Base-by-base conservation (phyloP, 2,888 invertebrate genomes). In the Calliphora vomitoria region DNA sequence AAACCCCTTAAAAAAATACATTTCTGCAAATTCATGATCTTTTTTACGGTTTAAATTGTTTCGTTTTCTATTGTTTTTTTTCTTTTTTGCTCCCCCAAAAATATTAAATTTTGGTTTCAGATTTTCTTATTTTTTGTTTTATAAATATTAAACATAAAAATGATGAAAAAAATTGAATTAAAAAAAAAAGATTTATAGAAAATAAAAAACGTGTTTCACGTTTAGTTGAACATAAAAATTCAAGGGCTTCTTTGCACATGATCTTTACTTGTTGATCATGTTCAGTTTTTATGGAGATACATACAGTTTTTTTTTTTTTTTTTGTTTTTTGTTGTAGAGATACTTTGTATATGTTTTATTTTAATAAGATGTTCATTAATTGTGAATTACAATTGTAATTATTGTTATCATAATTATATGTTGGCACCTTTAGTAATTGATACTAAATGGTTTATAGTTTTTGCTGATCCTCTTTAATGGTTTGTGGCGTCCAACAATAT, bases 221-320 rank as follows among this genome's bases (percentile, higher is more conserved):
- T 84, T 87, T 84, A 53, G 47, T 53, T 83, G 38, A 83, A 71
- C 50, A 83, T 72, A 66, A n/a, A 78, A 84, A 81, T 87, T 87
- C 87, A 87, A 87, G 87, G 87, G 87, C 83, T 87, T 64, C 58
- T 64, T 50, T 74, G 75, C 71, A 60, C 86, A 83, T 83, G 79
- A 83, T 80, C 50, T 50, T 41, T 41, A 10, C 8, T 55, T 44
- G 44, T 13, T 44, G 44, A n/a, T 6, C 38, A 35, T 44, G 47
- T 50, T 69, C 4, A 20, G 25, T 71, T 82, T 69, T 66, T 69
- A 4, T 18, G 3, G 8, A 80, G 44, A n/a, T n/a, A n/a, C n/a
- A n/a, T n/a, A n/a, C n/a, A 8, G 35, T 69, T 68, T 66, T 44
- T 68, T 82, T 47, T 10, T 44, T 4, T 38, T 64, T 47, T 8